phyloP scores from a whole-genome alignment of 2,888 invertebrate species.

The Limnephilus auricula region DNA sequence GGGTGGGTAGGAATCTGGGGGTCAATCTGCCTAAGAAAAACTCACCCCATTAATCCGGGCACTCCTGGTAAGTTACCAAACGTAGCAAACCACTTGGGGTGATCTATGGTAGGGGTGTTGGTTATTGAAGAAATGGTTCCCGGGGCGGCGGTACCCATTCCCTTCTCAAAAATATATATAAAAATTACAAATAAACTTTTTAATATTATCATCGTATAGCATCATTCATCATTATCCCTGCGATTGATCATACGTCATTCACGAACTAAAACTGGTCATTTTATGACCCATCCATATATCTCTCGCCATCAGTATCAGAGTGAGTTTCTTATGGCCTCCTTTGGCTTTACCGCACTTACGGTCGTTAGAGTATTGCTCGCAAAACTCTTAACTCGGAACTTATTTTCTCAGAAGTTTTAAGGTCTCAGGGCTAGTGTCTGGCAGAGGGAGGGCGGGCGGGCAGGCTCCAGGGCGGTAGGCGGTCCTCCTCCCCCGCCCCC shows the following conservation, averaged over 20 bases:
- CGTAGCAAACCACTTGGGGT: no score
- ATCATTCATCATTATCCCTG: background rate
- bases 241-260: background rate
- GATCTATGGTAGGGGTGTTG: no score
- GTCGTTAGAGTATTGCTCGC: background rate
- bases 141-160: no score
- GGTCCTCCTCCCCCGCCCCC: conserved; percentile 5
- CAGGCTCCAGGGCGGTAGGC: conserved; percentile 11
- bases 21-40: no score
- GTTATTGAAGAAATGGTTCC: no score
- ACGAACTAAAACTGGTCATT: background rate
- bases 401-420: background rate
- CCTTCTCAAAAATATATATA: no score
- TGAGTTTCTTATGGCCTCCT: background rate
- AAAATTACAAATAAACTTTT: no score
- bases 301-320: background rate
- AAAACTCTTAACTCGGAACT: background rate
- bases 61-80: no score
- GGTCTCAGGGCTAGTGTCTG: background rate
- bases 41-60: no score
- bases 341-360: background rate
- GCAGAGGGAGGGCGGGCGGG: background rate
- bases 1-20: no score
- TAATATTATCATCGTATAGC: no score
- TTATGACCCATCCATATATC: background rate